These are phyloP conservation scores for Pseudeuparius sepicola DNA, from an alignment of 2,888 invertebrate genomes.

Conservation along the genomic window DNA sequence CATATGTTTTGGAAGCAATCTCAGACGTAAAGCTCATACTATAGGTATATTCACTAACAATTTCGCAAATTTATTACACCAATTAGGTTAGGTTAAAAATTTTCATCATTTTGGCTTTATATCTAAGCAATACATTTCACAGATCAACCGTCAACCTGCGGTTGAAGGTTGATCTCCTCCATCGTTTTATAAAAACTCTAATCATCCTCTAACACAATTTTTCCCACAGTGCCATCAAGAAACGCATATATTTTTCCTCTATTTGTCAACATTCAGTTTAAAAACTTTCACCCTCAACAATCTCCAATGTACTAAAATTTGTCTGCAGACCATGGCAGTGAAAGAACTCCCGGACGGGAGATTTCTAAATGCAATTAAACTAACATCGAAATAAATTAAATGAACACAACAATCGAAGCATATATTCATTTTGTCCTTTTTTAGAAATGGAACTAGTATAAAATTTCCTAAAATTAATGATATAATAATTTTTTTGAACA, in stretches of 20 bases:
- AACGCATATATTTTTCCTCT: conserved; percentile 24
- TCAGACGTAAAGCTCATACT: conserved; percentile 21
- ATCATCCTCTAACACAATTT: conserved; percentile 38
- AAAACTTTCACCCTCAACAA: conserved; percentile 28
- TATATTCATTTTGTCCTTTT: no score
- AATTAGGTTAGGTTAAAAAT: conserved; percentile 33
- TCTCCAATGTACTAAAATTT: no score
- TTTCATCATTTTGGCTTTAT: no score
- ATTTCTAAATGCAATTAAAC: no score
- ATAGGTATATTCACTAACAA: conserved; percentile 25
- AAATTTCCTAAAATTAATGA: conserved; percentile 30
- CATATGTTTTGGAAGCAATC: no score
- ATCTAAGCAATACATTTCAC: conserved; percentile 26
- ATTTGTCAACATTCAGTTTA: conserved; percentile 31
- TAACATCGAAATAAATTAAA: no score
- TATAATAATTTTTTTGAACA: conserved; percentile 34
- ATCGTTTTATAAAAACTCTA: no score
- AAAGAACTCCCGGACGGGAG: no score
- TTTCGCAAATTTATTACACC: conserved; percentile 32
- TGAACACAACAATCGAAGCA: no score
- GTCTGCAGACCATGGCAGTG: no score
- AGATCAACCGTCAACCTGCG: conserved; percentile 33
- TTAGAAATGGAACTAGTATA: no score
- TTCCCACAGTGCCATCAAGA: conserved; percentile 19
- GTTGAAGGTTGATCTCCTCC: no score